Evolutionary conservation across 2,113 vertebrate species (phyloP).

Genomic region (Bolborhynchus lineola): DNA sequence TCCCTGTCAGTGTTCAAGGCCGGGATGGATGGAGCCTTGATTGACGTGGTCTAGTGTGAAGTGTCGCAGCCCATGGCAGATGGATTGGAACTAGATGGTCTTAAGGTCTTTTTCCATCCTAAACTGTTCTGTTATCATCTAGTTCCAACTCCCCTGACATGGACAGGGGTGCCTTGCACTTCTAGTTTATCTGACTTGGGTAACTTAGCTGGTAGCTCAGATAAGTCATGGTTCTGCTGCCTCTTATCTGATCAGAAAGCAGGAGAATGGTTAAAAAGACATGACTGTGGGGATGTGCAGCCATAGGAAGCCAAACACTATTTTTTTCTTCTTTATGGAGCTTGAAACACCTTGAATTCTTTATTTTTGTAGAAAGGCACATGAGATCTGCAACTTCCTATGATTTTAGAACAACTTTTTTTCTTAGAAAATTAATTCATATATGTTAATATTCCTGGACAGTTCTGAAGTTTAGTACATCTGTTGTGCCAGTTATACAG

Average conservation of each 20-base stretch:
- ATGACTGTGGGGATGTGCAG: not conserved
- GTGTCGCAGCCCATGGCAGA: not conserved
- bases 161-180: not conserved
- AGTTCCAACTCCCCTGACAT: not conserved
- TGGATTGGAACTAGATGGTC: no score
- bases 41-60: not conserved
- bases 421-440: not conserved
- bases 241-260: not conserved
- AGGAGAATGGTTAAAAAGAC: not conserved
- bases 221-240: not conserved
- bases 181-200: not conserved
- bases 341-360: accelerated
- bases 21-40: not conserved
- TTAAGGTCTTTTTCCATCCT: not conserved
- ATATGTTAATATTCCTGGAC: not conserved
- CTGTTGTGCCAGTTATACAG: not conserved
- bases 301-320: not conserved
- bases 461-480: not conserved
- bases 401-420: not conserved
- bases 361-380: not conserved
- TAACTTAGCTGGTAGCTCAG: not conserved
- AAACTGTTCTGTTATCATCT: not conserved
- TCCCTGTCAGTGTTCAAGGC: not conserved
- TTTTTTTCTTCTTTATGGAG: not conserved
- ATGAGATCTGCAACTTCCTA: not conserved